These are phyloP conservation scores for Phragmatobia fuliginosa DNA, from an alignment of 2,888 invertebrate species.

Conservation along the genomic window DNA sequence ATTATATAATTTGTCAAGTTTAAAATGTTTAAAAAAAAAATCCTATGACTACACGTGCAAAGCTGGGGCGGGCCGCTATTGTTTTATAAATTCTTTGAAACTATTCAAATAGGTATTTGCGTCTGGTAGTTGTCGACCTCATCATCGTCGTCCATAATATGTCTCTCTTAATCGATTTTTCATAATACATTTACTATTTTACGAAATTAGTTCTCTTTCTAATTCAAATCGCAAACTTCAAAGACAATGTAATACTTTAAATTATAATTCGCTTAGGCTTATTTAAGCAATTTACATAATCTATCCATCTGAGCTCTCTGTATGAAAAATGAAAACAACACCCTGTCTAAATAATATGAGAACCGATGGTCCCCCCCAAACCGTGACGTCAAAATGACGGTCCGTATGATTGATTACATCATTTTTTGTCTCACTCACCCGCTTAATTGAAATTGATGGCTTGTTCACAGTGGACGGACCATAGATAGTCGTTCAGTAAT, in stretches of 20 bases:
- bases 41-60: too few species aligned
- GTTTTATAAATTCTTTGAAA: too few species aligned
- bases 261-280: neutral
- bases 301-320: constrained; percentile 19
- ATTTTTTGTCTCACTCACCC: constrained; percentile 56
- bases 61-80: too few species aligned
- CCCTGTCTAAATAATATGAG: constrained; percentile 37
- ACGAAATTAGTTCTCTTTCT: neutral
- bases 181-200: neutral
- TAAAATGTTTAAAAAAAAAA: too few species aligned
- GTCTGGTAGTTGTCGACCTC: too few species aligned
- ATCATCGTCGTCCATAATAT: too few species aligned
- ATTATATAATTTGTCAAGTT: too few species aligned
- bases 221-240: neutral
- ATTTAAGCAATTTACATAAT: constrained; percentile 17
- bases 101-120: too few species aligned
- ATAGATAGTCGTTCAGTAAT: constrained; percentile 52
- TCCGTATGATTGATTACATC: constrained; percentile 54
- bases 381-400: constrained; percentile 51
- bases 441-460: constrained; percentile 63
- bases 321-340: constrained; percentile 28
- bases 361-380: constrained; percentile 46
- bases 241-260: neutral
- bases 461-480: constrained; percentile 45
- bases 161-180: neutral